Evolutionary conservation across 2,888 invertebrate species (phyloP).

Genomic region (Aphelenchoides bicaudatus): DNA sequence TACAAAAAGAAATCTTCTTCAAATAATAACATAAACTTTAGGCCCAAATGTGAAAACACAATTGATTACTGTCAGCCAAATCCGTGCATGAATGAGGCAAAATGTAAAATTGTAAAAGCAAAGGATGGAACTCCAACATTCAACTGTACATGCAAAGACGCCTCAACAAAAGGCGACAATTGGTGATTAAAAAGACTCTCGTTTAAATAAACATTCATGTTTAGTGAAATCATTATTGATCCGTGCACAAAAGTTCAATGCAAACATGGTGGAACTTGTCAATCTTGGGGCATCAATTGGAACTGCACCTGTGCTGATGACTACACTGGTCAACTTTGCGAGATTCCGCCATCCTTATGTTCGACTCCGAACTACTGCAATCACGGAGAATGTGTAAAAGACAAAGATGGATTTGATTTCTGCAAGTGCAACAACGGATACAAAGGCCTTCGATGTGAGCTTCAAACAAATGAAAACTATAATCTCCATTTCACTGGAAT

Average conservation of each 20-base stretch:
- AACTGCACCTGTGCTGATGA: constrained; percentile 2
- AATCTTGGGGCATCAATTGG: too few species aligned
- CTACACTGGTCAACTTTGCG: constrained; percentile 3
- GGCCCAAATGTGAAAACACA: constrained; percentile 17
- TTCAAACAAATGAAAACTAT: constrained; percentile 6
- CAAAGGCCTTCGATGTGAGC: constrained; percentile 16
- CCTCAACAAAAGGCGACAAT: background rate
- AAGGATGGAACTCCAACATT: background rate
- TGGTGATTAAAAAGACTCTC: too few species aligned
- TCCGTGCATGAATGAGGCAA: constrained; percentile 18
- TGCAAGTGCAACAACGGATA: constrained; percentile 10
- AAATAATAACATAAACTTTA: too few species aligned
- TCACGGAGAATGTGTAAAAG: background rate
- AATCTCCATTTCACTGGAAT: constrained; percentile 16
- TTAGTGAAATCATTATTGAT: constrained; percentile 13
- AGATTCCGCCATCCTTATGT: background rate
- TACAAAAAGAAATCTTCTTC: constrained; percentile 4
- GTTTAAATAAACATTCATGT: too few species aligned
- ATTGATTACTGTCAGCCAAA: constrained; percentile 22
- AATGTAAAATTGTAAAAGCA: background rate
- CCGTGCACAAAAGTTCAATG: constrained; percentile 20
- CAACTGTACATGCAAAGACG: background rate
- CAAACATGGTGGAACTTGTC: constrained; percentile 21
- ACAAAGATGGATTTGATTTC: constrained; percentile 4
- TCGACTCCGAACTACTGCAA: constrained; percentile 2